Conservation (phyloP, 2,797 vertebrate species). For the Limosa lapponica region DNA sequence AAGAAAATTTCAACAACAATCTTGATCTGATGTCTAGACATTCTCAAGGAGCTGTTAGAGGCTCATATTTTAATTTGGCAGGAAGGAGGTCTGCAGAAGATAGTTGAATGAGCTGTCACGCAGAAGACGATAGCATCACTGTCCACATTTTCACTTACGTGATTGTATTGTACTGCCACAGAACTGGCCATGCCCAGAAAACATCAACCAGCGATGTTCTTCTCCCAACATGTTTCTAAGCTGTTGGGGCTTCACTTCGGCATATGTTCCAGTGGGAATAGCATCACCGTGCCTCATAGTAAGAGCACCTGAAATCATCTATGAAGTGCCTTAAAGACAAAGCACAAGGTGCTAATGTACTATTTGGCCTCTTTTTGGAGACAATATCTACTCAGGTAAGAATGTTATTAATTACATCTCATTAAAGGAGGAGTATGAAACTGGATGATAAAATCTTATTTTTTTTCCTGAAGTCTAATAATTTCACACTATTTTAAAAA, state of each 20-base stretch:
- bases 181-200: not conserved
- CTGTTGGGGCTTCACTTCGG: not conserved
- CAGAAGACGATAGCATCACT: not conserved
- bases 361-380: not conserved
- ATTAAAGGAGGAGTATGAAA: not conserved
- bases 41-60: not conserved
- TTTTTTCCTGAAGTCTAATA: not conserved
- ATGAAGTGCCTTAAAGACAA: not conserved
- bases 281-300: not conserved
- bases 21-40: constrained; percentile 36
- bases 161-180: not conserved
- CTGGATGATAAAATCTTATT: not conserved
- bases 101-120: not conserved
- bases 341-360: not conserved
- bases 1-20: not conserved
- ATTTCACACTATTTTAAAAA: not conserved
- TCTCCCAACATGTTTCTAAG: not conserved
- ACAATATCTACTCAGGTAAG: not conserved
- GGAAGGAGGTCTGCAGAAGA: not conserved
- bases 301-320: not conserved
- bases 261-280: not conserved
- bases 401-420: not conserved
- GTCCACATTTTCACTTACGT: not conserved
- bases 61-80: not conserved
- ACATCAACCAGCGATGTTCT: not conserved